phyloP scores from a whole-genome alignment of 2,888 invertebrate genomes.

The Bimastos eiseni region DNA sequence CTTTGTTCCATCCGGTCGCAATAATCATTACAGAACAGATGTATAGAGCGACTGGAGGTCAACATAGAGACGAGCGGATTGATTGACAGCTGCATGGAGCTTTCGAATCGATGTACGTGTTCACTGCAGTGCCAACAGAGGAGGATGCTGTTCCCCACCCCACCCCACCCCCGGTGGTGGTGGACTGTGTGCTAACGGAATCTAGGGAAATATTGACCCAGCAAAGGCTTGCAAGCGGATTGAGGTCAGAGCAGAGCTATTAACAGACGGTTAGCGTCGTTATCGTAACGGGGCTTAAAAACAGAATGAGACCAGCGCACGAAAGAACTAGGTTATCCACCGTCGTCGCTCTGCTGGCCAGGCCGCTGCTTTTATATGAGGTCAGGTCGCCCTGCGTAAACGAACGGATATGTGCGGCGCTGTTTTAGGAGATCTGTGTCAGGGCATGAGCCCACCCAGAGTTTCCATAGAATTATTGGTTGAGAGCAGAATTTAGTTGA shows the following conservation, averaged over 20 bases:
- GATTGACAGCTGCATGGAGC: neutral
- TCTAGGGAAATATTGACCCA: neutral
- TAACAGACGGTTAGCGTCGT: neutral
- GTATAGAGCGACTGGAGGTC: neutral
- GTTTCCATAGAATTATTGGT: neutral
- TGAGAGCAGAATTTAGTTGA: neutral
- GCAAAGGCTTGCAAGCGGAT: neutral
- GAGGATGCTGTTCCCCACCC: neutral
- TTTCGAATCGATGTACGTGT: neutral
- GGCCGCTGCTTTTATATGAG: neutral
- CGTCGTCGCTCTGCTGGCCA: neutral
- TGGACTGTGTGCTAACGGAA: neutral
- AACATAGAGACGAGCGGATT: neutral
- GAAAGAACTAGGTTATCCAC: neutral
- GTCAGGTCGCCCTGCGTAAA: neutral
- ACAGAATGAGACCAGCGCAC: too few relatives aligned
- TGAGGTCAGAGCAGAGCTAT: neutral
- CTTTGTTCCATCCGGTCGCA: neutral
- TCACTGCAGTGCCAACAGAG: neutral
- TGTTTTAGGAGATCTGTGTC: neutral
- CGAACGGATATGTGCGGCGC: neutral
- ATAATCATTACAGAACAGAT: neutral
- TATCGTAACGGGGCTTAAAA: neutral
- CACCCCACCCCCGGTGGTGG: neutral
- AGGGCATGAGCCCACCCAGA: neutral